Conservation (phyloP, 2,797 vertebrate species). For the Trachurus trachurus region DNA sequence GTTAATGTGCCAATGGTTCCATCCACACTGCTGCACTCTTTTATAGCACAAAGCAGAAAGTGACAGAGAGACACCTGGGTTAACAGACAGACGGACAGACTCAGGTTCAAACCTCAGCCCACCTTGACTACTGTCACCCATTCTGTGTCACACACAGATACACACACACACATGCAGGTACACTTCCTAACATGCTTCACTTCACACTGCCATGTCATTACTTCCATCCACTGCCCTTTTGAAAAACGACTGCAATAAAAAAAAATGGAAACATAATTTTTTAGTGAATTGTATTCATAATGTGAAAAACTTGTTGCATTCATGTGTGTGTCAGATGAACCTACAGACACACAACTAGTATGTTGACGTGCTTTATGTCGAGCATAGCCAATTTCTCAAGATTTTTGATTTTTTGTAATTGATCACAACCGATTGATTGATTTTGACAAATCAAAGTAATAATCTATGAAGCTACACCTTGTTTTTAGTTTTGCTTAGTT, state of each 20-base stretch:
- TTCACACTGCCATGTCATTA: constrained; percentile 29
- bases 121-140: constrained; percentile 67
- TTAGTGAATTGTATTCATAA: neutral
- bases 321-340: constrained; percentile 31
- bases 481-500: neutral
- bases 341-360: neutral
- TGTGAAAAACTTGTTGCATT: constrained; percentile 30
- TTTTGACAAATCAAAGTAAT: neutral
- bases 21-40: constrained; percentile 28
- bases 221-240: constrained; percentile 22
- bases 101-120: constrained; percentile 48
- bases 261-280: neutral
- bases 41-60: constrained; percentile 31
- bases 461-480: neutral
- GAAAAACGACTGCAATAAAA: neutral
- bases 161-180: constrained; percentile 23
- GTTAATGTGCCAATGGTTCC: constrained; percentile 72
- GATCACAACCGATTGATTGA: neutral
- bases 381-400: neutral
- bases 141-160: constrained; percentile 45
- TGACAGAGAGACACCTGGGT: constrained; percentile 28
- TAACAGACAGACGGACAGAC: constrained; percentile 20
- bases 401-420: neutral
- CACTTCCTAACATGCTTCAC: constrained; percentile 8
- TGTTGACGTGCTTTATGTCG: neutral